Evolutionary conservation across 2,113 vertebrate genomes (phyloP).

Genomic region (Nothobranchius furzeri): DNA sequence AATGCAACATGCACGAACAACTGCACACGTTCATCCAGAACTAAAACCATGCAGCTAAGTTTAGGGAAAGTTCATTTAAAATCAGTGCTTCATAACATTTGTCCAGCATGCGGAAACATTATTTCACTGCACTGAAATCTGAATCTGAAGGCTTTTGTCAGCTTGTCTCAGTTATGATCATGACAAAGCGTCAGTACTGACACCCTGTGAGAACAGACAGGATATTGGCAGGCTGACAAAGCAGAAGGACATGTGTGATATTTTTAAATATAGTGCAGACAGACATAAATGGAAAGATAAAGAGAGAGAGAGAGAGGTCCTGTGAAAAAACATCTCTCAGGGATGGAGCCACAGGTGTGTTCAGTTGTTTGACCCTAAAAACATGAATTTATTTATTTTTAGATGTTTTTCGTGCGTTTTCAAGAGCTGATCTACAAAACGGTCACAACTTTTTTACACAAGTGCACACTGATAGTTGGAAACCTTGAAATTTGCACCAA

Average conservation of each 20-base stretch:
- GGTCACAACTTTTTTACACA: no score
- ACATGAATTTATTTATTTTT: neutral
- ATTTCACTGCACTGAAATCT: neutral
- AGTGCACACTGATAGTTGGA: neutral
- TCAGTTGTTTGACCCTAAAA: no score
- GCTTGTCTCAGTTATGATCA: neutral
- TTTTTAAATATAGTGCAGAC: neutral
- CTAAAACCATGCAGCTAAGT: neutral
- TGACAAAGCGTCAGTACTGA: neutral
- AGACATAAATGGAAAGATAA: neutral
- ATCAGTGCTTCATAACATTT: neutral
- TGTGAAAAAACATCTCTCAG: neutral
- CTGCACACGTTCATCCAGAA: neutral
- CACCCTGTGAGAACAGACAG: neutral
- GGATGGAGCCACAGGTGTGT: no score
- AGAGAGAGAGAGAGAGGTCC: neutral
- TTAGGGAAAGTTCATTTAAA: neutral
- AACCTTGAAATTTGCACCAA: neutral
- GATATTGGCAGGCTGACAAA: constrained; percentile 4
- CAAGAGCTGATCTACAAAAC: no score
- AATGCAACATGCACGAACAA: no score
- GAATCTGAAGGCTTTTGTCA: neutral
- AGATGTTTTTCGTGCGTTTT: neutral
- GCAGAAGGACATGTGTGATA: neutral
- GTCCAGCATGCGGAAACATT: neutral